These are phyloP conservation scores for Eumaeus atala DNA, from an alignment of 1,140 invertebrate genomes.

Conservation along the genomic window DNA sequence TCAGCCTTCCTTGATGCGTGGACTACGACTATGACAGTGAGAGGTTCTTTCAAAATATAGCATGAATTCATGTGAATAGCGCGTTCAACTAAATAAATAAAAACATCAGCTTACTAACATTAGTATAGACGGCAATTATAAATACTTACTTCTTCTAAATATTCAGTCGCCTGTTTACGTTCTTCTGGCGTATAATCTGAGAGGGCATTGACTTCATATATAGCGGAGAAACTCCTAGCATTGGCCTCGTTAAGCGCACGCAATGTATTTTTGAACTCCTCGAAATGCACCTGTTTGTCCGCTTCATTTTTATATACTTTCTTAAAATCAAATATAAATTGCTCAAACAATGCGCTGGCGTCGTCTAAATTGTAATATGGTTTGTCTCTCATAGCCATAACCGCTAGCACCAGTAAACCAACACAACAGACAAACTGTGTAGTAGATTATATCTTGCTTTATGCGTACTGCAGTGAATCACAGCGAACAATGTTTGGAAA, in stretches of 20 bases:
- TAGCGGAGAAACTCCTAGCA: neutral
- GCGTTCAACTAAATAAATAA: too few species aligned
- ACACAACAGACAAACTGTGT: slow-evolving; percentile 9
- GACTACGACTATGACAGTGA: too few species aligned
- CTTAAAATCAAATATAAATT: slow-evolving; percentile 36
- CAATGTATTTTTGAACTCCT: slow-evolving; percentile 27
- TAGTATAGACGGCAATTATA: too few species aligned
- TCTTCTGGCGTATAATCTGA: neutral
- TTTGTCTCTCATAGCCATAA: slow-evolving; percentile 27
- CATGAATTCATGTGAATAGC: too few species aligned
- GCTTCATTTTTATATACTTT: slow-evolving; percentile 40
- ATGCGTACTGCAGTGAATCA: too few species aligned
- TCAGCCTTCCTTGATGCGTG: too few species aligned
- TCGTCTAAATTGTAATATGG: slow-evolving; percentile 35
- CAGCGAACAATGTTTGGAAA: too few species aligned
- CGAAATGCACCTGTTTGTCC: slow-evolving; percentile 35
- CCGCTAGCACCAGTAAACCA: slow-evolving; percentile 13
- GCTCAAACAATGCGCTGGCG: slow-evolving; percentile 35
- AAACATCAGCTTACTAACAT: too few species aligned
- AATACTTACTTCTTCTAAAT: too few species aligned
- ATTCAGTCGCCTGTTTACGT: too few species aligned
- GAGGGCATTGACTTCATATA: neutral
- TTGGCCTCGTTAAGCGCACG: too few species aligned
- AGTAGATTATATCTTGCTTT: neutral
- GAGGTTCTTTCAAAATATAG: too few species aligned